Base-by-base conservation (phyloP, 2,113 vertebrate genomes). In the Oreochromis aureus region DNA sequence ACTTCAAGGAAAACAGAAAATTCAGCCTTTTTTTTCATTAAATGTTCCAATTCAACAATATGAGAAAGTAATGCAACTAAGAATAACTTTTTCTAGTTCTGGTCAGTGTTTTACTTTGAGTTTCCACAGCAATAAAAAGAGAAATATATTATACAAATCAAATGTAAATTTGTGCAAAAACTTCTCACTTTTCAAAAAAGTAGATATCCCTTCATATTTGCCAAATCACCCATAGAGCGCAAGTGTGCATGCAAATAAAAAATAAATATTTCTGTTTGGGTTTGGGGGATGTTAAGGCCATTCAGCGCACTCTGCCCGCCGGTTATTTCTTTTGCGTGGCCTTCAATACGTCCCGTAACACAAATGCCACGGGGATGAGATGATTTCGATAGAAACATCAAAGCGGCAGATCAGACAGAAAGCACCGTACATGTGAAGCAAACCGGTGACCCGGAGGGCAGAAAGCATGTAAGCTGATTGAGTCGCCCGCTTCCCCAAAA, bases 361-460 rank as follows among this genome's bases (percentile, higher is more conserved):
- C 85, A 81, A 51, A 44, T 24, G 66, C 92, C 89, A 69, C 69
- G 7, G 86, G 91, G 91, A 86, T 53, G 69, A 88, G 84, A 87
- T 89, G 90, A 94, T 93, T 92, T 87, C 22, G 91, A 94, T 93
- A 89, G 83, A 89, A 93, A 94, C 93, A 94, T 95, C 92, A 94
- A 94, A 95, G 92, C 84, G 2, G 89, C 84, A 63, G 86, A 91
- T 93, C 91, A 92, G 89, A 92, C 89, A 91, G 90, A 89, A 56
- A 83, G 84, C 82, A 61, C 41, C 32, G 86, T 83, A 81, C 85
- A 83, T 78, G 81, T 76, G 86, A 89, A 48, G 80, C 76, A 82
- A 88, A 90, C 59, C 51, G 15, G 41, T 83, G 89, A 84, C 85
- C 89, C 86, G 19, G 63, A 32, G 90, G 87, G 39, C 89, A 84